Evolutionary conservation across 1,140 invertebrate species (phyloP).

Genomic region (Caerostris darwini): DNA sequence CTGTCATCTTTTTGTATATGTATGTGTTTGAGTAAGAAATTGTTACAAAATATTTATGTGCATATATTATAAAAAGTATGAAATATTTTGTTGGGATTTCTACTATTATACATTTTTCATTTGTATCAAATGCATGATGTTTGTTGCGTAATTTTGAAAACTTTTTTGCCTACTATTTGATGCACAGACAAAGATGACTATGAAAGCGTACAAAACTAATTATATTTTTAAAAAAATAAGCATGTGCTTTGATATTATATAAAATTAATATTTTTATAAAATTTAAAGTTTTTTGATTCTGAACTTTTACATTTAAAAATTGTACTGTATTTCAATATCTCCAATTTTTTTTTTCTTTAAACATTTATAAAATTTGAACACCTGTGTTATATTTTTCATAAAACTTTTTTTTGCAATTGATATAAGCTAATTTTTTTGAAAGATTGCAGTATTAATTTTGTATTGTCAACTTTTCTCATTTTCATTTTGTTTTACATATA

Average conservation of each 20-base stretch:
- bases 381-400: not conserved
- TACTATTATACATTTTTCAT: conserved; percentile 9
- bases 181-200: too few relatives aligned
- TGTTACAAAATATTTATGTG: not conserved
- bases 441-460: conserved; percentile 7
- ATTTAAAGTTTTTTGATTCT: too few relatives aligned
- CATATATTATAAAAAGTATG: not conserved
- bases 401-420: not conserved
- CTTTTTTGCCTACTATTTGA: not conserved
- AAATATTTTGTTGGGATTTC: conserved; percentile 22
- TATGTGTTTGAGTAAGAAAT: not conserved
- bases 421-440: not conserved
- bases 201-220: too few relatives aligned
- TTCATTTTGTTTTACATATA: not conserved
- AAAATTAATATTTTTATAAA: too few relatives aligned
- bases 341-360: too few relatives aligned
- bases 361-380: too few relatives aligned
- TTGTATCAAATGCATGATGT: conserved; percentile 13
- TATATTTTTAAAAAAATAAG: too few relatives aligned
- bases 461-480: not conserved
- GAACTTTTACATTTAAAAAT: too few relatives aligned
- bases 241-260: too few relatives aligned
- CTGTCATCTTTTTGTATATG: not conserved
- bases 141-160: not conserved
- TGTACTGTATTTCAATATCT: too few relatives aligned